Base-by-base conservation (phyloP, 2,113 vertebrate species). In the Rhagologus leucostigma region DNA sequence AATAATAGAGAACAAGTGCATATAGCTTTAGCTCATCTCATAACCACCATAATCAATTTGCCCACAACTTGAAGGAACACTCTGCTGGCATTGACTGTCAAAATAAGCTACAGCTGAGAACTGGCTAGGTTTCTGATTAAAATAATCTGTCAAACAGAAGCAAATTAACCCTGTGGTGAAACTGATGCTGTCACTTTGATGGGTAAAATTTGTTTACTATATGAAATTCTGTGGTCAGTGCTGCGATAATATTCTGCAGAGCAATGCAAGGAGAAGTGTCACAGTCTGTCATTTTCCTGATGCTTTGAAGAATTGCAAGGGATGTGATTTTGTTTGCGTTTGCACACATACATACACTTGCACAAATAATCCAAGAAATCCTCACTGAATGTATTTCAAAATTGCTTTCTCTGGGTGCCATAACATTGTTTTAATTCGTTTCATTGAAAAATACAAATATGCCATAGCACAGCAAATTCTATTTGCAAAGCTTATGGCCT, bases 71-170 rank as follows among this genome's bases (percentile, higher is more conserved):
- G 84, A 87, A 96, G 67, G 85, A 97, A 93, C 95, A 84, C 74
- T 73, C 44, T 95, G 81, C 95, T 97, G 92, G 94, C 90, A 92
- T 10, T 73, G 69, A 79, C 89, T 92, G 86, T 94, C 91, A 95
- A 93, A 96, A 95, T 86, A 95, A 84, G 68, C 60, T 86, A 42
- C 71, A 95, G 71, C 94, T 86, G 89, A 97, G 69, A 94, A 82
- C 84, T 94, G 75, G 49, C 64, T 91, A 50, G 23, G 30, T 42
- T 95, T 91, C 76, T 93, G 76, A 82, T 95, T 85, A 91, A 89
- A 94, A 71, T 94, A 71, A 85, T 91, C 67, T 73, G 84, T 42
- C 59, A 91, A 90, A 82, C 64, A 76, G 76, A 86, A 94, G 46
- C 49, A 90, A 90, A 92, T 95, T 92, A 97, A 89, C 87, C 68